A percentile compares a stretch with the other conserved stretches of the same genome.
Evolutionary conservation across 2,797 vertebrate genomes (phyloP).

Genomic region (Parauchenoglanis punctatus): DNA sequence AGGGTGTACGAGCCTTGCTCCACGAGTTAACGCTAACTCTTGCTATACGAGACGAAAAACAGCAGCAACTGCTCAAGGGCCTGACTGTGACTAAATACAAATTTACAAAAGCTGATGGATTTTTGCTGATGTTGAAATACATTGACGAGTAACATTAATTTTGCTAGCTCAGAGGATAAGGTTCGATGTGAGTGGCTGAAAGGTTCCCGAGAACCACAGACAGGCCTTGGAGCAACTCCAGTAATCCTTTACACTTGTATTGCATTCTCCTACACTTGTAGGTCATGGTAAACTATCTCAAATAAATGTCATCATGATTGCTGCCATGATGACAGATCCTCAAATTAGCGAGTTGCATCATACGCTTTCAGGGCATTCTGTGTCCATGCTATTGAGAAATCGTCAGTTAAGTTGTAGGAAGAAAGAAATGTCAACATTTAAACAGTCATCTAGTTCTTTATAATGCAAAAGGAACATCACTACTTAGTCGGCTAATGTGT

Average conservation of each 20-base stretch:
- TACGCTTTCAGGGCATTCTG: slow-evolving; percentile 6
- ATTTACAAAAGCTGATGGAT: background rate
- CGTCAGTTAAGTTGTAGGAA: background rate
- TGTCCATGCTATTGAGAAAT: background rate
- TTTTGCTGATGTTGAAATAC: background rate
- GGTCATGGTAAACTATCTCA: background rate
- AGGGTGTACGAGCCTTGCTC: background rate
- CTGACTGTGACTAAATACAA: background rate
- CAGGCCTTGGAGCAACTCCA: background rate
- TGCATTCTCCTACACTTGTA: background rate
- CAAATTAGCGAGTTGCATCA: background rate
- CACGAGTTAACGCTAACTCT: background rate
- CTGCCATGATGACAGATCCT: slow-evolving; percentile 4
- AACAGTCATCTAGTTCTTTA: background rate
- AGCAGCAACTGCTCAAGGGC: background rate
- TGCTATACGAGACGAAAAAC: background rate
- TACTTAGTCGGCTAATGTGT: background rate
- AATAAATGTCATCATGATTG: background rate
- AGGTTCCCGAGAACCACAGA: background rate
- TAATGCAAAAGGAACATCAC: background rate
- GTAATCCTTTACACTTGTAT: slow-evolving; percentile 1
- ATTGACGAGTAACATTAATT: background rate
- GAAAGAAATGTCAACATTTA: background rate
- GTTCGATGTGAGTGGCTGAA: background rate
- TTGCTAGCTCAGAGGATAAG: background rate